Percentiles rank a stretch among this genome's conserved stretches.
phyloP scores from a whole-genome alignment of 2,797 vertebrate species.

The Amazona ochrocephala region DNA sequence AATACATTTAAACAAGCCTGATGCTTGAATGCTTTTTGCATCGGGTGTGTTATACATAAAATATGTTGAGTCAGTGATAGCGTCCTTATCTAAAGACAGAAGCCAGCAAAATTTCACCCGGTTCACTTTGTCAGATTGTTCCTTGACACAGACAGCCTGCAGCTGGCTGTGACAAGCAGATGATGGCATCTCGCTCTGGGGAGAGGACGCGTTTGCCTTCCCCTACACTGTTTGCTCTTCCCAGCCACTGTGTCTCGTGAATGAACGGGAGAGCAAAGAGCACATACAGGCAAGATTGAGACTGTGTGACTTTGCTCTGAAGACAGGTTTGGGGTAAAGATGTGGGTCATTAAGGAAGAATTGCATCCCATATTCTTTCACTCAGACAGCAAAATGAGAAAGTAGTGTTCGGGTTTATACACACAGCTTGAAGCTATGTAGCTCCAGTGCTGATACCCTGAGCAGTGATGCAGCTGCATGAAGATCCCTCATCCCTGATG shows the following conservation, averaged over 20 bases:
- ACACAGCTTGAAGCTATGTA: not conserved
- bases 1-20: constrained; percentile 96
- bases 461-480: accelerated
- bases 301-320: not conserved
- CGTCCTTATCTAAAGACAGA: constrained; percentile 93
- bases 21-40: constrained; percentile 96
- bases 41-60: constrained; percentile 98
- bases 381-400: not conserved
- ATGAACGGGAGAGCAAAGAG: not conserved
- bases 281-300: accelerated
- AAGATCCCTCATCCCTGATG: not conserved
- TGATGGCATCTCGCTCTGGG: constrained; percentile 88
- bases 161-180: constrained; percentile 85
- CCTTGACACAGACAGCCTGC: constrained; percentile 86
- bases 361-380: not conserved
- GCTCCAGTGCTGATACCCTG: not conserved
- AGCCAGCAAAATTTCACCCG: constrained; percentile 89
- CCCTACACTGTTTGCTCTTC: not conserved
- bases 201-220: constrained; percentile 59
- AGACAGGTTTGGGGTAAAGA: not conserved
- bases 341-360: not conserved
- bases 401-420: not conserved
- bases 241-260: not conserved
- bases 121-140: constrained; percentile 89
- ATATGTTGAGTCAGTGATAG: constrained; percentile 99